Conservation (phyloP, 2,113 vertebrate genomes). For the Rissa tridactyla region DNA sequence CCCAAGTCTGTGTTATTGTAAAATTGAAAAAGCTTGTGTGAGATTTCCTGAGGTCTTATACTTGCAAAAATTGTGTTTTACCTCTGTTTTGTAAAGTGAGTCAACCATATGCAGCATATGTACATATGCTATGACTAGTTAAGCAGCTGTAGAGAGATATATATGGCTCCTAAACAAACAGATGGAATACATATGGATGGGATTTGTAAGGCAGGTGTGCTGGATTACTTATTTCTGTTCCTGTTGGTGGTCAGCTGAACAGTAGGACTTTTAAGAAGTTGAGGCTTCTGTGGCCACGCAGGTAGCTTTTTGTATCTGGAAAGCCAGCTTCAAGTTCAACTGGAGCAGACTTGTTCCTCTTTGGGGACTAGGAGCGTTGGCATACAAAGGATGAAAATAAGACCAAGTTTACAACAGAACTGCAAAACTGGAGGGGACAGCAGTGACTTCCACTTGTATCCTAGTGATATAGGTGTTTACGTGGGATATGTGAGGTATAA, state of each 20-base stretch:
- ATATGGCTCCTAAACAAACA: background rate
- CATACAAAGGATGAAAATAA: background rate
- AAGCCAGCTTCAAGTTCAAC: background rate
- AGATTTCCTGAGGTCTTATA: background rate
- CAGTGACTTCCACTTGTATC: background rate
- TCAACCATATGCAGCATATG: rapidly evolving
- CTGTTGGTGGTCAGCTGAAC: background rate
- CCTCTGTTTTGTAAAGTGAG: background rate
- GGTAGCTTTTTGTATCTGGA: background rate
- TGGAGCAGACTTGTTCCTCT: background rate
- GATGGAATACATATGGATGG: background rate
- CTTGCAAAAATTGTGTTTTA: background rate
- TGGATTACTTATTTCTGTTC: background rate
- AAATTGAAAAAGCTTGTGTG: background rate
- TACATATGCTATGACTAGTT: background rate
- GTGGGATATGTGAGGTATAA: background rate
- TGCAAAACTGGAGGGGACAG: background rate
- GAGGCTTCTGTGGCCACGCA: background rate
- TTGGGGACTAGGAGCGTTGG: background rate
- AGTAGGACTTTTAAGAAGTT: no score
- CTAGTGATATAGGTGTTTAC: no score
- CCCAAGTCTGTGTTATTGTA: background rate
- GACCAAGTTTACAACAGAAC: background rate
- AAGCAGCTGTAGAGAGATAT: background rate
- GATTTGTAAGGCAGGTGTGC: background rate